A percentile compares a stretch with the other conserved stretches of the same genome.
Conservation (phyloP, 2,888 invertebrate genomes). For the Acleris cristana region DNA sequence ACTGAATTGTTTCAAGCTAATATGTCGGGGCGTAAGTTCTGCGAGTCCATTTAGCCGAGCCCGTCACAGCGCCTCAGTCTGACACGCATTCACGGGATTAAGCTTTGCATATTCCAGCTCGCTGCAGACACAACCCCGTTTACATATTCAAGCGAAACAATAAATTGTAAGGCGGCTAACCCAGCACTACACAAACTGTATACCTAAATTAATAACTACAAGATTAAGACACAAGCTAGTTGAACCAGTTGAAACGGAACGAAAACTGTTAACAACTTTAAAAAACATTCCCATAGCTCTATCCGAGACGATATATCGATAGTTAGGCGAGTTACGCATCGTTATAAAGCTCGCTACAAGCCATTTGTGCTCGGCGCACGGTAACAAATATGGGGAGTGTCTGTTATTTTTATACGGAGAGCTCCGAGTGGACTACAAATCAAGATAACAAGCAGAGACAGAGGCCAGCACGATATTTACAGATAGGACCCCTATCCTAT, state of each 20-base stretch:
- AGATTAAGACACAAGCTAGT: slow-evolving; percentile 14
- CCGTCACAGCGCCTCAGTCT: slow-evolving; percentile 49
- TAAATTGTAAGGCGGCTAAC: slow-evolving; percentile 57
- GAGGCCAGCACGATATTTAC: slow-evolving; percentile 65
- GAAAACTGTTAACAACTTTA: slow-evolving; percentile 14
- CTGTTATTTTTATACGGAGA: slow-evolving; percentile 71
- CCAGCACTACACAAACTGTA: slow-evolving; percentile 41
- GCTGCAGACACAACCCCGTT: slow-evolving; percentile 49
- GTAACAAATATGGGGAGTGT: slow-evolving; percentile 42
- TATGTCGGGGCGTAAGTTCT: slow-evolving; percentile 34
- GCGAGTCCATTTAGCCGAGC: slow-evolving; percentile 40
- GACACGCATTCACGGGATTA: slow-evolving; percentile 62
- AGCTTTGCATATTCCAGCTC: slow-evolving; percentile 65
- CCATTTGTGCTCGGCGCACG: slow-evolving; percentile 56
- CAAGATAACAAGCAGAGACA: slow-evolving; percentile 76
- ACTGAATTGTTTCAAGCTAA: slow-evolving; percentile 24
- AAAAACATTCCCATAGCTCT: slow-evolving; percentile 25
- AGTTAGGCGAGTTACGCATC: slow-evolving; percentile 38
- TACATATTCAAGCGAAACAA: slow-evolving; percentile 61
- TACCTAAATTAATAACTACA: slow-evolving; percentile 39
- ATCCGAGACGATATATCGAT: slow-evolving; percentile 28
- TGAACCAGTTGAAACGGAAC: background rate
- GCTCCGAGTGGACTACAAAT: slow-evolving; percentile 73
- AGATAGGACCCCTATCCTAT: slow-evolving; percentile 49
- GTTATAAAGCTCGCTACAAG: slow-evolving; percentile 63